These are phyloP conservation scores for Nipponacmea schrenckii DNA, from an alignment of 2,888 invertebrate species.

Conservation along the genomic window DNA sequence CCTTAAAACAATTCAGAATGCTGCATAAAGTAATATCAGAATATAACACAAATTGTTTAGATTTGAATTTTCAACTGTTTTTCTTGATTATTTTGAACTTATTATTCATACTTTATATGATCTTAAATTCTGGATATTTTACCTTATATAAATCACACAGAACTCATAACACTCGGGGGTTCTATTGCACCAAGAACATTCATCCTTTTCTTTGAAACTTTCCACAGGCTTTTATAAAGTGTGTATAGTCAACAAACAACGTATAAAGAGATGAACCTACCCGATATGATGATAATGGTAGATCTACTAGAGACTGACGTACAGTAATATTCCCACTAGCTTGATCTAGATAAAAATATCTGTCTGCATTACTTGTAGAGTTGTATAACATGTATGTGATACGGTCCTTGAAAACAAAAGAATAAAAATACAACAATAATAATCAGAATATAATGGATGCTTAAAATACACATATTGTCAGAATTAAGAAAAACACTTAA, in stretches of 20 bases:
- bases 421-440: background rate
- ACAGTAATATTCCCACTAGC: slow-evolving; percentile 49
- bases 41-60: background rate
- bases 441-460: background rate
- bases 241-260: no score
- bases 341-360: slow-evolving; percentile 56
- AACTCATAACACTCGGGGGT: no score
- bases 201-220: no score
- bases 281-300: slow-evolving; percentile 34
- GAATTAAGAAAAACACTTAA: background rate
- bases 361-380: slow-evolving; percentile 10
- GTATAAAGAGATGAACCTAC: slow-evolving; percentile 30
- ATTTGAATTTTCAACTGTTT: no score
- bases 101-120: background rate
- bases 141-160: no score
- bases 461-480: background rate
- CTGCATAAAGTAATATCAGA: background rate
- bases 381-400: slow-evolving; percentile 33
- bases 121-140: no score
- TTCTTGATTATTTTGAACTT: background rate
- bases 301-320: slow-evolving; percentile 37
- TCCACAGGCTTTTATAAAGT: no score
- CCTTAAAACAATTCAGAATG: background rate
- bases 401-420: slow-evolving; percentile 31
- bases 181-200: no score